Percentiles rank a stretch among this genome's conserved stretches.
These are phyloP conservation scores for Amblyjoppa fuscipennis DNA, from an alignment of 2,888 invertebrate genomes.

Conservation along the genomic window DNA sequence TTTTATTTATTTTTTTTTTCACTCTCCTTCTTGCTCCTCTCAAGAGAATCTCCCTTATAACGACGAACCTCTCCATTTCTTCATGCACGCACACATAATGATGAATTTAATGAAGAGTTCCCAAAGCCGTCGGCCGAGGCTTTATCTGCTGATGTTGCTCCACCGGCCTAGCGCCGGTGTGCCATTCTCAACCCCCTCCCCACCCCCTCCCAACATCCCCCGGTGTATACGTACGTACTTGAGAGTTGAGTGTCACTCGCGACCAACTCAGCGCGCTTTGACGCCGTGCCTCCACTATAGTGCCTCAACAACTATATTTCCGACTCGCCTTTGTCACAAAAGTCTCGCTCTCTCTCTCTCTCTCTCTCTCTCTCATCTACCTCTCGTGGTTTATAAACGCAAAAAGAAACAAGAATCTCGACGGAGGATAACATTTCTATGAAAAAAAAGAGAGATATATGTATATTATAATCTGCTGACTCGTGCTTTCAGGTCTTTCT, in stretches of 20 bases:
- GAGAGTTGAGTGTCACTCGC: conserved; percentile 65
- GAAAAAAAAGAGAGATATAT: background rate
- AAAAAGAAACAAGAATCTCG: conserved; percentile 34
- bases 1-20: background rate
- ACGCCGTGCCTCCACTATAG: conserved; percentile 53
- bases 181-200: background rate
- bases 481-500: background rate
- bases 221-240: conserved; percentile 44
- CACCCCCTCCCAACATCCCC: background rate
- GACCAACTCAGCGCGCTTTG: conserved; percentile 62
- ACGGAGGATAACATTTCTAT: conserved; percentile 24
- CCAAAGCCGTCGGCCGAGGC: conserved; percentile 9
- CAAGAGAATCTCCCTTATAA: conserved; percentile 55
- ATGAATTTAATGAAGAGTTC: conserved; percentile 68
- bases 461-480: conserved; percentile 18
- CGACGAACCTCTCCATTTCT: conserved; percentile 62
- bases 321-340: conserved; percentile 62
- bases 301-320: conserved; percentile 32
- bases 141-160: conserved; percentile 28
- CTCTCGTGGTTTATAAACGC: conserved; percentile 52
- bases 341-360: background rate
- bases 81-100: conserved; percentile 64
- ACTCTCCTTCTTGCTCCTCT: conserved; percentile 1
- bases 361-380: conserved; percentile 15
- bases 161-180: background rate